Conservation (phyloP, 53 echinoderm and acorn worm genomes). For the Holothuria scabra region DNA sequence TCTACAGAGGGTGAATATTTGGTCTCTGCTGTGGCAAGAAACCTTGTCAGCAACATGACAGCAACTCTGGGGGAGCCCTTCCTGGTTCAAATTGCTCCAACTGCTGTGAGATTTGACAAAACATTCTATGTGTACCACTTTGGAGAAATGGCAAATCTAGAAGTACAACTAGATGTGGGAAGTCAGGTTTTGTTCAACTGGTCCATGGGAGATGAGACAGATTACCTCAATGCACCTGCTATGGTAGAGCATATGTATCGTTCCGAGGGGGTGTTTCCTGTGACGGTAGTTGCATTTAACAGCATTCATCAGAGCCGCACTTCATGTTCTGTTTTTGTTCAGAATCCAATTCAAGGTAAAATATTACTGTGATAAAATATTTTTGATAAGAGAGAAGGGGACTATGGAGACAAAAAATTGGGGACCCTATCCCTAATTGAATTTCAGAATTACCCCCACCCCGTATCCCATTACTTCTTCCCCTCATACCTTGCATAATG, state of each 20-base stretch:
- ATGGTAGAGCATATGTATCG: slow-evolving; percentile 75
- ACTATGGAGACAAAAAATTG: too few relatives aligned
- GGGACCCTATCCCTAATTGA: too few relatives aligned
- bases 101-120: slow-evolving; percentile 57
- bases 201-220: slow-evolving; percentile 99
- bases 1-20: slow-evolving; percentile 83
- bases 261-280: slow-evolving; percentile 50
- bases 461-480: too few relatives aligned
- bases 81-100: slow-evolving; percentile 75
- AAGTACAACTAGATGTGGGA: slow-evolving; percentile 62
- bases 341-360: slow-evolving; percentile 66
- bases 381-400: too few relatives aligned
- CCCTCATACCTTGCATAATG: too few relatives aligned
- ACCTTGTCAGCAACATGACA: slow-evolving; percentile 62
- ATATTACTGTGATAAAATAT: background rate
- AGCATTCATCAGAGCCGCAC: slow-evolving; percentile 56
- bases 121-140: slow-evolving; percentile 53
- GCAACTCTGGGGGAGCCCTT: slow-evolving; percentile 53
- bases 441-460: too few relatives aligned
- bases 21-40: slow-evolving; percentile 72
- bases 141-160: slow-evolving; percentile 72
- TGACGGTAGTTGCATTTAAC: slow-evolving; percentile 86
- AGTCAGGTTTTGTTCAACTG: slow-evolving; percentile 83
- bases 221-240: slow-evolving; percentile 77
- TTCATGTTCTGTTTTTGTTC: slow-evolving; percentile 60